phyloP scores from a whole-genome alignment of 2,797 vertebrate genomes.

The Morelia viridis region DNA sequence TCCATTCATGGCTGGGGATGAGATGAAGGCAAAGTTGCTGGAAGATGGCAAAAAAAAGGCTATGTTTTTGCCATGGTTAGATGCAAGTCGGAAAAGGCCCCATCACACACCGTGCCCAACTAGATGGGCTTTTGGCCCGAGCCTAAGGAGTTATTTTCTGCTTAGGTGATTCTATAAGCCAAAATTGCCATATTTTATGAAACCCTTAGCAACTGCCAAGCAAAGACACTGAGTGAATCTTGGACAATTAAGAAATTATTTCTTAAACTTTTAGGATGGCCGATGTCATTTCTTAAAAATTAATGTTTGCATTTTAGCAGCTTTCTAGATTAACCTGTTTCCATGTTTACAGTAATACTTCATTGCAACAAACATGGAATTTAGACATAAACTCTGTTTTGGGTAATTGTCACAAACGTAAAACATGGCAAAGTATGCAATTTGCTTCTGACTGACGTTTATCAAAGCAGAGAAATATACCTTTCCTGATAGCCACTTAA shows the following conservation, averaged over 20 bases:
- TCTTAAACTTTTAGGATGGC: background rate
- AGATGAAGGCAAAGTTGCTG: background rate
- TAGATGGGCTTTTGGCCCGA: background rate
- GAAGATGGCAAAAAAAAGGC: background rate
- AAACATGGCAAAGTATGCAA: no score
- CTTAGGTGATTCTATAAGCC: background rate
- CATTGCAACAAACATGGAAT: no score
- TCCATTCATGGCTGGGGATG: background rate
- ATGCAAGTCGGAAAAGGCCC: background rate
- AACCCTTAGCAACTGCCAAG: background rate
- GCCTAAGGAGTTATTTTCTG: background rate
- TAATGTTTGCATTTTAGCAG: background rate
- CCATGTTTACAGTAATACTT: no score
- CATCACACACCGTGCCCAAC: background rate
- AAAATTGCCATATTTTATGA: background rate
- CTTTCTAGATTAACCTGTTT: background rate
- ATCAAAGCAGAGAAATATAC: no score
- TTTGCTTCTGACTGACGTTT: no score
- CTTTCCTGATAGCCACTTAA: no score
- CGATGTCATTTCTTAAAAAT: background rate
- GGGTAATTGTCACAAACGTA: no score
- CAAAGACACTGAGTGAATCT: background rate
- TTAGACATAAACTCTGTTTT: no score
- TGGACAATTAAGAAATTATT: background rate
- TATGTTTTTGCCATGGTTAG: background rate